Percentiles rank a stretch among this genome's conserved stretches.
These are phyloP conservation scores for Peromyscus aztecus DNA, from an alignment of 2,797 vertebrate species.

Conservation along the genomic window DNA sequence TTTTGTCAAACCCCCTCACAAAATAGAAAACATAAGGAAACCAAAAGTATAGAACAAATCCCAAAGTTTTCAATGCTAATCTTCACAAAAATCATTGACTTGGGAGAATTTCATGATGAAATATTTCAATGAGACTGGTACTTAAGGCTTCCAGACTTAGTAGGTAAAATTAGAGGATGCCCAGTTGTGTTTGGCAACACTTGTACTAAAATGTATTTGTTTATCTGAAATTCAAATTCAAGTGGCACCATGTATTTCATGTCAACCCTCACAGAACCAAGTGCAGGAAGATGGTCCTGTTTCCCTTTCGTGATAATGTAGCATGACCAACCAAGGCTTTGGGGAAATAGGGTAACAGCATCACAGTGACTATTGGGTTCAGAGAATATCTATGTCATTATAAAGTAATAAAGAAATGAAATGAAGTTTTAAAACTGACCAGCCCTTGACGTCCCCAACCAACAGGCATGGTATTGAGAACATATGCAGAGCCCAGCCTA, in stretches of 20 bases:
- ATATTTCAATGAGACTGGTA: neutral
- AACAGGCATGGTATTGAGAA: neutral
- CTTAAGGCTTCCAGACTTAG: neutral
- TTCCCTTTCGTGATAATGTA: neutral
- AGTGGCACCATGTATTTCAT: neutral
- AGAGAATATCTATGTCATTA: neutral
- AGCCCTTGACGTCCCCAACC: neutral
- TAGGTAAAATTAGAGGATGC: neutral
- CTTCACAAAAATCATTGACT: neutral
- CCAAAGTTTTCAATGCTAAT: constrained; percentile 21
- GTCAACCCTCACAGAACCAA: neutral
- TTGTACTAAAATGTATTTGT: neutral
- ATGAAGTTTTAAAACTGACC: neutral
- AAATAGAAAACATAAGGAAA: neutral
- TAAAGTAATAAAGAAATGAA: neutral
- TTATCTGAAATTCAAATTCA: constrained; percentile 44
- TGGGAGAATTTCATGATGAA: neutral
- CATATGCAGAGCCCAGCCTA: neutral
- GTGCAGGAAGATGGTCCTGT: neutral
- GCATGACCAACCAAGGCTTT: neutral
- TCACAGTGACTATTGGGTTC: neutral
- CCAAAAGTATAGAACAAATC: neutral
- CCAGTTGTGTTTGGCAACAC: neutral
- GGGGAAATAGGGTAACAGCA: neutral
- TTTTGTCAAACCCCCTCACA: neutral